These are phyloP conservation scores for Sminthurinus aureus DNA, from an alignment of 2,888 invertebrate species.

Conservation along the genomic window DNA sequence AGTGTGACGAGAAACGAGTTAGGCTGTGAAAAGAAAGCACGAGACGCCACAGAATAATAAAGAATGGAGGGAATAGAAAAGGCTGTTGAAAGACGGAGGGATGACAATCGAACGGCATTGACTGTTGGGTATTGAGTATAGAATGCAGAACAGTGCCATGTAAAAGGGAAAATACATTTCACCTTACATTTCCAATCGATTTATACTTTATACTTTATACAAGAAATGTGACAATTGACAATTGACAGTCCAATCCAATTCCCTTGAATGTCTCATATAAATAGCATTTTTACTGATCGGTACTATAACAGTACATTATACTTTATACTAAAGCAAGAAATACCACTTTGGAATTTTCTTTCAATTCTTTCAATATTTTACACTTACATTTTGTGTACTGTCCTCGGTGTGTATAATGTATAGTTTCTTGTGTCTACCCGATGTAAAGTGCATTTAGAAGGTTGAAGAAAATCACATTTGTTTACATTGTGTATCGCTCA, in stretches of 20 bases:
- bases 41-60: not conserved
- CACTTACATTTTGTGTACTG: too few species aligned
- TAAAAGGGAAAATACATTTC: not conserved
- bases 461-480: too few species aligned
- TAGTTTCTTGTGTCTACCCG: too few species aligned
- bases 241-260: conserved; percentile 8
- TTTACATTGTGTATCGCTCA: too few species aligned
- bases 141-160: not conserved
- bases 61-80: not conserved
- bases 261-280: conserved; percentile 19
- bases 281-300: not conserved
- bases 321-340: too few species aligned
- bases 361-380: too few species aligned
- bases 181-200: conserved; percentile 4
- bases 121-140: too few species aligned
- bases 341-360: too few species aligned
- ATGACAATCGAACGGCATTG: too few species aligned
- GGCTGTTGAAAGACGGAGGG: not conserved
- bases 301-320: too few species aligned
- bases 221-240: conserved; percentile 17
- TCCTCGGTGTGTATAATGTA: too few species aligned
- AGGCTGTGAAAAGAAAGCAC: not conserved
- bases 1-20: not conserved
- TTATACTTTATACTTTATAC: conserved; percentile 1
- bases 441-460: too few species aligned